A percentile compares a stretch with the other conserved stretches of the same genome.
These are phyloP conservation scores for Lycaon pictus DNA, from an alignment of 2,113 vertebrate genomes.

Conservation along the genomic window DNA sequence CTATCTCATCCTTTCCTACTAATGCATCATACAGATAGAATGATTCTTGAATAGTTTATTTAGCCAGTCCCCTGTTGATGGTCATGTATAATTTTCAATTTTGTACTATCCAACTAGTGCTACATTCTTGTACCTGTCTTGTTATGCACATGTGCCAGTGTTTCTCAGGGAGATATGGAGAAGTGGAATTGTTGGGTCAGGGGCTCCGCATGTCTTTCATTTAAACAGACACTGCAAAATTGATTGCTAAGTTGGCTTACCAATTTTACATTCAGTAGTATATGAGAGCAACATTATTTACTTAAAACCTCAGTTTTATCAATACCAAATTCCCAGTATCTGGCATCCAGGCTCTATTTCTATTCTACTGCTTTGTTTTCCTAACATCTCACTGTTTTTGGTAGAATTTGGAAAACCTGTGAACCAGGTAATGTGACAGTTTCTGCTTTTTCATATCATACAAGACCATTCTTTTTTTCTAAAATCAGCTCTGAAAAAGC, in stretches of 20 bases:
- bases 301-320: constrained; percentile 25
- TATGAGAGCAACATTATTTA: neutral
- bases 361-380: neutral
- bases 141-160: neutral
- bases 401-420: neutral
- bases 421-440: neutral
- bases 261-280: neutral
- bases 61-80: neutral
- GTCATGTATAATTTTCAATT: neutral
- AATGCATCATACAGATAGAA: neutral
- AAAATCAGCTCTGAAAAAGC: neutral
- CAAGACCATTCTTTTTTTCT: neutral
- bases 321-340: neutral
- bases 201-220: neutral
- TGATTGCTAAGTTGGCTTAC: neutral
- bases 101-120: neutral
- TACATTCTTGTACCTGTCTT: neutral
- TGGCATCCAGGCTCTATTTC: neutral
- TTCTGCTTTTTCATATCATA: neutral
- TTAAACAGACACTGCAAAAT: neutral
- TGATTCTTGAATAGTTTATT: neutral
- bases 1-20: neutral
- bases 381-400: neutral
- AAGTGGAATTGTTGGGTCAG: neutral
- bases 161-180: neutral